Evolutionary conservation across 1,140 invertebrate genomes (phyloP).

Genomic region (Lamellibrachia luymesi): DNA sequence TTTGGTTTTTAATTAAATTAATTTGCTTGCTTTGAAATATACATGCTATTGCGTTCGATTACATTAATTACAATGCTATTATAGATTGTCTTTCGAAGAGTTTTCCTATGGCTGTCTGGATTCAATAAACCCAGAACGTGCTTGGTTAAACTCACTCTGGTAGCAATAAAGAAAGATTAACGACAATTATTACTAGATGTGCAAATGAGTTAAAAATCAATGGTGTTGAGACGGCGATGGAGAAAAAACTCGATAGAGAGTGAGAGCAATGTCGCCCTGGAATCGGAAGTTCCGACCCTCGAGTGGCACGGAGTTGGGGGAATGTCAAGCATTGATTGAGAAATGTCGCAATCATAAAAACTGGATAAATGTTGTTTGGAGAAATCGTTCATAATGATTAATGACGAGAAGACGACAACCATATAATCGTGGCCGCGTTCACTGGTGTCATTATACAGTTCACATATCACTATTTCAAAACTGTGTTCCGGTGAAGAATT

Average conservation of each 20-base stretch:
- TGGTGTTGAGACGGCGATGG: background rate
- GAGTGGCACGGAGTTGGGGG: background rate
- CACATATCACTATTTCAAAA: too few species aligned
- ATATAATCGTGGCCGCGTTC: background rate
- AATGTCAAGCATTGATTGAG: background rate
- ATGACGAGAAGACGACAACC: background rate
- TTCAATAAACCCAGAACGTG: background rate
- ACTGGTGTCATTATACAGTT: too few species aligned
- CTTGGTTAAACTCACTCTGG: background rate
- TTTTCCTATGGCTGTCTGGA: background rate
- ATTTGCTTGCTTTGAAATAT: background rate
- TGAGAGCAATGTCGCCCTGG: background rate
- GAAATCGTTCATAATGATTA: background rate
- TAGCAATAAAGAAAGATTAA: background rate
- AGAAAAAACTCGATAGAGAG: background rate
- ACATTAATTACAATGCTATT: background rate
- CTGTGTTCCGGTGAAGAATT: too few species aligned
- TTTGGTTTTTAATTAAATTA: too few species aligned
- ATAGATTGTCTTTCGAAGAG: background rate
- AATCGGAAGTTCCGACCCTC: background rate
- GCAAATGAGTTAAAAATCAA: constrained; percentile 1
- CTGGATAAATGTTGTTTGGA: background rate
- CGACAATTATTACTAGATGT: background rate
- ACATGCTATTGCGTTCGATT: background rate
- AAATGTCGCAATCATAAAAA: background rate